A percentile compares a stretch with the other conserved stretches of the same genome.
phyloP scores from a whole-genome alignment of 2,888 invertebrate genomes.

The Orthonevra nobilis region DNA sequence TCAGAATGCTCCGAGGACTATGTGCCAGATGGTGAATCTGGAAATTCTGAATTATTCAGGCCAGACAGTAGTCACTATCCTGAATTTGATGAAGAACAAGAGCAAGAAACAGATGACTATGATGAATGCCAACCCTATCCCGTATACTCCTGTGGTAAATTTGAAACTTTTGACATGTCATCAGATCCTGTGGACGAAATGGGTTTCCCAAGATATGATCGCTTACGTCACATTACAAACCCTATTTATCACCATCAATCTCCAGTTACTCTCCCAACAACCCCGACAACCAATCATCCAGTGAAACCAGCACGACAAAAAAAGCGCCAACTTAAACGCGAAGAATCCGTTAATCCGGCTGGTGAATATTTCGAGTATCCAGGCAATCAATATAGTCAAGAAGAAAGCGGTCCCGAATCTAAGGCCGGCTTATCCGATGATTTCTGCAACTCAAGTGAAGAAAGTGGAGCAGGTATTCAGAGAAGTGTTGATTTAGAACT shows the following conservation, averaged over 20 bases:
- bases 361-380: constrained; percentile 71
- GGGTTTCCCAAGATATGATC: constrained; percentile 84
- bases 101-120: constrained; percentile 81
- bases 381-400: constrained; percentile 75
- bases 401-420: constrained; percentile 78
- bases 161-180: constrained; percentile 84
- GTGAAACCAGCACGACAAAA: constrained; percentile 79
- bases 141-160: constrained; percentile 76
- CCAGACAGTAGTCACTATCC: constrained; percentile 80
- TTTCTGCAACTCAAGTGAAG: constrained; percentile 79
- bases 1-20: constrained; percentile 87
- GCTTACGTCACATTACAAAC: constrained; percentile 81
- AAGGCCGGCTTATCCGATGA: constrained; percentile 79
- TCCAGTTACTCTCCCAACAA: constrained; percentile 72
- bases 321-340: constrained; percentile 78
- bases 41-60: constrained; percentile 83
- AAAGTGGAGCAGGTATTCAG: constrained; percentile 72
- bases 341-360: constrained; percentile 75
- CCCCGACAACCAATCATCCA: constrained; percentile 76
- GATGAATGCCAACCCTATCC: constrained; percentile 81
- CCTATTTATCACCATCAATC: constrained; percentile 77
- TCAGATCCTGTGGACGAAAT: constrained; percentile 85
- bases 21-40: constrained; percentile 84
- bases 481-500: constrained; percentile 80
- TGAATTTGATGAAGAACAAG: constrained; percentile 80